Percentiles rank a stretch among this genome's conserved stretches.
These are phyloP conservation scores for Scolopax bukidnonensis DNA, from an alignment of 2,797 vertebrate genomes.

Conservation along the genomic window DNA sequence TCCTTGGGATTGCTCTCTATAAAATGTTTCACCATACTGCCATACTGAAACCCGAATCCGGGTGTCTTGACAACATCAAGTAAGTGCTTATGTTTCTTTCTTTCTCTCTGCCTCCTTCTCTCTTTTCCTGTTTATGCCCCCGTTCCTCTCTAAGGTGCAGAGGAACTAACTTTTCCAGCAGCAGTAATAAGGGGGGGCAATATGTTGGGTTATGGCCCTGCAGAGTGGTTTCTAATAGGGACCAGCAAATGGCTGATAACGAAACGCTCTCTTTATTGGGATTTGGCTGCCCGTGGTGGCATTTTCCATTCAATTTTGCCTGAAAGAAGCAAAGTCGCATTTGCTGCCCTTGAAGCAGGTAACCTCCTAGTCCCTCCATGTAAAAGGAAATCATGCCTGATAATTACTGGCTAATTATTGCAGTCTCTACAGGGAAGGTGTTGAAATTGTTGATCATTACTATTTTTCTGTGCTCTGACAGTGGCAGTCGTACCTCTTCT, in stretches of 20 bases:
- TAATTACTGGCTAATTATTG: slow-evolving; percentile 47
- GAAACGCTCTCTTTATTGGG: neutral
- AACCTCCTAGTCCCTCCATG: neutral
- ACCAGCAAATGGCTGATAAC: neutral
- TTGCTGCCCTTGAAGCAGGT: slow-evolving; percentile 22
- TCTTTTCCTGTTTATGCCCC: neutral
- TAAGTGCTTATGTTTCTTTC: slow-evolving; percentile 80
- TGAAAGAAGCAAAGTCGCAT: neutral
- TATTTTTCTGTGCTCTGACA: neutral
- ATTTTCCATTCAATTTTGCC: neutral
- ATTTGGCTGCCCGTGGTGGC: neutral
- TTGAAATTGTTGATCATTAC: slow-evolving; percentile 33
- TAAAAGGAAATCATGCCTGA: neutral
- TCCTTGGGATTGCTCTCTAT: slow-evolving; percentile 97
- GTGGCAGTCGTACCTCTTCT: neutral
- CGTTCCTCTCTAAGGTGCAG: neutral
- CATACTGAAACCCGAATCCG: slow-evolving; percentile 97
- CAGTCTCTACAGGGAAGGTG: slow-evolving; percentile 21
- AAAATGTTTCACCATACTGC: slow-evolving; percentile 99
- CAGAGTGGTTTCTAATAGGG: neutral
- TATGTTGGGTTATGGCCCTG: neutral
- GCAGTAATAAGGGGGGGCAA: neutral
- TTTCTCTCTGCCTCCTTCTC: neutral
- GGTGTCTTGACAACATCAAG: slow-evolving; percentile 99
- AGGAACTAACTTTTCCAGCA: neutral